Evolutionary conservation across 2,113 vertebrate genomes (phyloP).

Genomic region (Chlorodrepanis virens): DNA sequence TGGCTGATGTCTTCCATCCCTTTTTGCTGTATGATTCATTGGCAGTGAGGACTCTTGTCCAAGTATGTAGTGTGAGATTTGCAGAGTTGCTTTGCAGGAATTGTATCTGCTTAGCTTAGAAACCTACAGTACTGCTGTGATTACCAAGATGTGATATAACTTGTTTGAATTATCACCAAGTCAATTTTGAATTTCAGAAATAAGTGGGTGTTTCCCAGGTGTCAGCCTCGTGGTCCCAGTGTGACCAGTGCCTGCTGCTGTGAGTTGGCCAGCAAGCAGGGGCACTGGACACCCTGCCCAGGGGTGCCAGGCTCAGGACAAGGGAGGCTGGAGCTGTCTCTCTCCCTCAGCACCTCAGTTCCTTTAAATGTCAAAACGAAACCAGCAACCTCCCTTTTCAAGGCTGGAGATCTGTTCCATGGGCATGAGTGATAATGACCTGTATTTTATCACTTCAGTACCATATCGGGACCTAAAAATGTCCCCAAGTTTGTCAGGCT

Average conservation of each 20-base stretch:
- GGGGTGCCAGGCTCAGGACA: background rate
- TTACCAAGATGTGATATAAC: background rate
- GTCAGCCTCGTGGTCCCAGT: background rate
- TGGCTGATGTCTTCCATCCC: background rate
- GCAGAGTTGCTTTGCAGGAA: background rate
- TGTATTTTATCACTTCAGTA: background rate
- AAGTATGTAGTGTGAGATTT: background rate
- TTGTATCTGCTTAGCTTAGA: background rate
- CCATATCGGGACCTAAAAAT: background rate
- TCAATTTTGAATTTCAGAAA: background rate
- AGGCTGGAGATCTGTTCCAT: background rate
- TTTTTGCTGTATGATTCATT: background rate
- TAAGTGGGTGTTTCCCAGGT: background rate
- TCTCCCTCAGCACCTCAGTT: background rate
- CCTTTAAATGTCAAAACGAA: background rate
- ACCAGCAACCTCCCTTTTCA: background rate
- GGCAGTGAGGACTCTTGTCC: background rate
- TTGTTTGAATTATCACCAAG: background rate
- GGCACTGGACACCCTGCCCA: rapidly evolving
- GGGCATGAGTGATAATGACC: background rate
- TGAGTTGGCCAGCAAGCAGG: background rate
- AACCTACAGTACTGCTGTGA: background rate
- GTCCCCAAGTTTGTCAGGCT: background rate
- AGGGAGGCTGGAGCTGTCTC: background rate
- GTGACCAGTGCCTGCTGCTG: background rate